Base-by-base conservation (phyloP, 2,888 invertebrate species). In the Agrotis ipsilon region DNA sequence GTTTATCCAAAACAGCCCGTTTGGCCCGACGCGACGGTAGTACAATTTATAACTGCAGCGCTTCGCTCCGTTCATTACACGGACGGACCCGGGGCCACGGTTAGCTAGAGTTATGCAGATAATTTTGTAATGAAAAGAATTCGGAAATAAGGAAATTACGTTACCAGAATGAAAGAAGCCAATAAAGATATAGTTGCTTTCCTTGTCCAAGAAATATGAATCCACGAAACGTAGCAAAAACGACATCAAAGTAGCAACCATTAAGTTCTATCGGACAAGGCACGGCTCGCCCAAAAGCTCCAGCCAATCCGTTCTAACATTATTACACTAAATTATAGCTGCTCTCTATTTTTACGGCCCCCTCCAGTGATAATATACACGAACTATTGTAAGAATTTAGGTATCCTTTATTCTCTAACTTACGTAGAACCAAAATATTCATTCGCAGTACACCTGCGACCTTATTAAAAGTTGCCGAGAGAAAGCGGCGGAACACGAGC, bases 31-130 rank as follows among this genome's bases (percentile, higher is more conserved):
- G 45, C 81, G 80, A 82, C 82, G 79, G 75, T 79, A 80, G 77
- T 79, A 83, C 81, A 88, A 90, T 91, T 89, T 90, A 90, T 88
- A 89, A 86, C 88, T 85, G 87, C 84, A 78, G 76, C 77, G 68
- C 79, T 83, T 71, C 65, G 57, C 55, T 81, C 69, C 83, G 85
- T 89, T 89, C 88, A 91, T 90, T 91, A 90, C 86, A 71, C 63
- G 75, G 71, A 65, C 74, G 75, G 54, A 49, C 51, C 80, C 74
- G 68, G 80, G 80, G 82, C 82, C 83, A 69, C 18, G 32, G 45
- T 55, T 32, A 86, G 80, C 80, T 84, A 73, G 62, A 82, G 79
- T 84, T 79, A 75, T 83, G 72, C 72, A 81, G 75, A 19, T 59
- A 68, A 59, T 74, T 67, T 80, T 80, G 61, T 79, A 80, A 83